These are phyloP conservation scores for Sisor rabdophorus DNA, from an alignment of 2,113 vertebrate genomes.

Conservation along the genomic window DNA sequence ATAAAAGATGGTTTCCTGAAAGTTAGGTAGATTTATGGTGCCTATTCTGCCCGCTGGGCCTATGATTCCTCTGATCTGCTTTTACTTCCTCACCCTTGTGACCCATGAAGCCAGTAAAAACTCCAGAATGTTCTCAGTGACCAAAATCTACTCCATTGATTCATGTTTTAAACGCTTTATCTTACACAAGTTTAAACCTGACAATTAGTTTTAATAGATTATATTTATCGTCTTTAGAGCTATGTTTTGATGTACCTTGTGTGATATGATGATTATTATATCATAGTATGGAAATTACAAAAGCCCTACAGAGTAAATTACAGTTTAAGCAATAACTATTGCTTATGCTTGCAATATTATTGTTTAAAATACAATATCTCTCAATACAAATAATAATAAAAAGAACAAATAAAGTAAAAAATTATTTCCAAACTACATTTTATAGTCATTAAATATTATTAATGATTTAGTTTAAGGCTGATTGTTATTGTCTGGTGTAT, in stretches of 20 bases:
- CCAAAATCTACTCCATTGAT: conserved; percentile 58
- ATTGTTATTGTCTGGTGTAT: background rate
- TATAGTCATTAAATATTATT: background rate
- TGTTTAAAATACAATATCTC: no score
- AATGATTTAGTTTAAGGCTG: background rate
- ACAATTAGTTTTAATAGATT: conserved; percentile 66
- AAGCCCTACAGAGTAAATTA: background rate
- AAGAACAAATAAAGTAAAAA: background rate
- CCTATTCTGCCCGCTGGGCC: conserved; percentile 62
- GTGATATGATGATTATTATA: background rate
- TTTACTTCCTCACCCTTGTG: conserved; percentile 66
- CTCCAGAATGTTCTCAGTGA: conserved; percentile 63
- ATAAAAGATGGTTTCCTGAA: conserved; percentile 68
- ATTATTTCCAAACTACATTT: background rate
- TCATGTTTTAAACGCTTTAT: conserved; percentile 70
- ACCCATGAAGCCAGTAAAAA: conserved; percentile 69
- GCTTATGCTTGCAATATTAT: background rate
- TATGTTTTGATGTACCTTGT: background rate
- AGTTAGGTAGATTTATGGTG: conserved; percentile 65
- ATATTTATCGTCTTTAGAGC: conserved; percentile 57
- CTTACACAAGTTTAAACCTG: conserved; percentile 63
- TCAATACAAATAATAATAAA: no score
- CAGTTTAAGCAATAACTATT: no score
- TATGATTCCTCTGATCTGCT: conserved; percentile 71
- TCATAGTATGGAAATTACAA: background rate